Conservation (phyloP, 2,797 vertebrate species). For the Bucorvus abyssinicus region DNA sequence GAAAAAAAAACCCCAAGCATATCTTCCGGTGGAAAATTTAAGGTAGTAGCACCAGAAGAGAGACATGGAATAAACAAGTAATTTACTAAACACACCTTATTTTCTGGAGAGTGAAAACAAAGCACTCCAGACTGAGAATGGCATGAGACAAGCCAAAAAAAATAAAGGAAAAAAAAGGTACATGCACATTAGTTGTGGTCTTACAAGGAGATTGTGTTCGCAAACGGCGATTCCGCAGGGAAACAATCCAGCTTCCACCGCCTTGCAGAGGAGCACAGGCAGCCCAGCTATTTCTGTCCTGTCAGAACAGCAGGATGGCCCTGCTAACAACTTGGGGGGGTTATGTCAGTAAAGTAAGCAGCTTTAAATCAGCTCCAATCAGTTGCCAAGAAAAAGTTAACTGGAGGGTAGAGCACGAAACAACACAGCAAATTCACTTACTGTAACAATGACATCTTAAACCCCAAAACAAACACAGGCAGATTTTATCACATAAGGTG, state of each 20-base stretch:
- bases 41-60: neutral
- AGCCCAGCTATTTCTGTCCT: neutral
- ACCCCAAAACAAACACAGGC: neutral
- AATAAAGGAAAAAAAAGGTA: neutral
- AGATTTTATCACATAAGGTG: neutral
- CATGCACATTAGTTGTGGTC: neutral
- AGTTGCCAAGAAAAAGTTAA: neutral
- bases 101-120: neutral
- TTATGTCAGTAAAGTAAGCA: neutral
- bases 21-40: neutral
- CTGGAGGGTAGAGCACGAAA: neutral
- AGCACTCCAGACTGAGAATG: neutral
- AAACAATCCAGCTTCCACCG: neutral
- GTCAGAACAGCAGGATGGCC: neutral
- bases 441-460: neutral
- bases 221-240: neutral
- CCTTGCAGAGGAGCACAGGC: neutral
- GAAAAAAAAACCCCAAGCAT: neutral
- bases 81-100: neutral
- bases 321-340: neutral
- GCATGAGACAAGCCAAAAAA: neutral
- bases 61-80: neutral
- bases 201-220: neutral
- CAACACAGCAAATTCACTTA: neutral
- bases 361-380: neutral